These are phyloP conservation scores for Scopus umbretta DNA, from an alignment of 2,113 vertebrate species.

Conservation along the genomic window DNA sequence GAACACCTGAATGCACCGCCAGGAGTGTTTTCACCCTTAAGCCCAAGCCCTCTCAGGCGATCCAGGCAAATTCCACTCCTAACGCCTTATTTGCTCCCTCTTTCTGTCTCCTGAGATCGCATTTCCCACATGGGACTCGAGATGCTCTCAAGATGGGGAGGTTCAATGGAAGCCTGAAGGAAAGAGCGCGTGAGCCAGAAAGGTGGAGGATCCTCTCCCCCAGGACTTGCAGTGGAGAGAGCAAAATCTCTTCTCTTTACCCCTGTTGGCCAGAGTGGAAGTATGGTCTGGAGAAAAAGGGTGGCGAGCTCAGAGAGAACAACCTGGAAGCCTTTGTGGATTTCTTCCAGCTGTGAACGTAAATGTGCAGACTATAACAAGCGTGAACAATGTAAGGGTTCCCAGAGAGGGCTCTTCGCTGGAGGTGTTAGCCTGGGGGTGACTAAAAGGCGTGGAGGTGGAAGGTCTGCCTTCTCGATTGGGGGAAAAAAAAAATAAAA, in stretches of 20 bases:
- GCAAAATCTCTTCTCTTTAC: not conserved
- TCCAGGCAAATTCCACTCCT: not conserved
- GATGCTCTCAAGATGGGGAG: not conserved
- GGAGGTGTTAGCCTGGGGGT: not conserved
- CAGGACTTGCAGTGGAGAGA: too few species aligned
- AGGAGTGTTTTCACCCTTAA: not conserved
- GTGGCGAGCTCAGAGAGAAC: not conserved
- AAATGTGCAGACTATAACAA: accelerated
- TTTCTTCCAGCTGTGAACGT: not conserved
- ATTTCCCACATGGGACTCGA: accelerated
- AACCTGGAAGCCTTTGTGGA: not conserved
- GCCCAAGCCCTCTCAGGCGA: not conserved
- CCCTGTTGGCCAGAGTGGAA: not conserved
- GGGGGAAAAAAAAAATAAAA: too few species aligned
- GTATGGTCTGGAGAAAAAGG: not conserved
- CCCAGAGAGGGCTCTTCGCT: not conserved
- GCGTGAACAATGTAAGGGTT: not conserved
- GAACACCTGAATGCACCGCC: not conserved
- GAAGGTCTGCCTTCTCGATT: not conserved
- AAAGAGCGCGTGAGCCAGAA: not conserved
- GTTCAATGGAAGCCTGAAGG: not conserved
- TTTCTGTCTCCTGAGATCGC: not conserved
- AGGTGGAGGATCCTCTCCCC: not conserved
- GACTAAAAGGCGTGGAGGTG: not conserved
- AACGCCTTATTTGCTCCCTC: not conserved